These are phyloP conservation scores for Noctua fimbriata DNA, from an alignment of 2,888 invertebrate genomes.

Conservation along the genomic window DNA sequence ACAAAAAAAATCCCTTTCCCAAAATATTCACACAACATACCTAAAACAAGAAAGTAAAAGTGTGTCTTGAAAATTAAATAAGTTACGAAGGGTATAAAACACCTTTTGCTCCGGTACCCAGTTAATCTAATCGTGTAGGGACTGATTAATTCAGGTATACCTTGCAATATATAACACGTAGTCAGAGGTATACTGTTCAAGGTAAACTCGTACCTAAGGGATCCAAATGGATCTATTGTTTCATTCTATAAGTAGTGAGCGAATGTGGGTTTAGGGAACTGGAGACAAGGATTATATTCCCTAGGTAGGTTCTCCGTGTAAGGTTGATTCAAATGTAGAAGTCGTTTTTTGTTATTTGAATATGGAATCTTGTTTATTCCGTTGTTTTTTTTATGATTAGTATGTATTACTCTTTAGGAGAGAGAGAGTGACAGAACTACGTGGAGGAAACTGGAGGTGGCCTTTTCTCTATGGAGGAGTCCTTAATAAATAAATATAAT, in stretches of 20 bases:
- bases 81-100: constrained; percentile 43
- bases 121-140: constrained; percentile 63
- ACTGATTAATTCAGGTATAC: constrained; percentile 65
- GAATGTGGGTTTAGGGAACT: constrained; percentile 45
- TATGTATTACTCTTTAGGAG: background rate
- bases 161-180: constrained; percentile 48
- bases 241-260: constrained; percentile 38
- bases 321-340: constrained; percentile 6
- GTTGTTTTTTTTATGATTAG: background rate
- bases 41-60: constrained; percentile 37
- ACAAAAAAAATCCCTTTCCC: background rate
- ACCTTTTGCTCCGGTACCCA: constrained; percentile 31
- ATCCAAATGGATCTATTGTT: constrained; percentile 59
- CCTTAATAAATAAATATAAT: too few species aligned
- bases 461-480: too few species aligned
- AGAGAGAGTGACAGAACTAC: too few species aligned
- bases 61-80: constrained; percentile 62
- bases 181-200: constrained; percentile 31
- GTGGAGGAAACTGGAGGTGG: too few species aligned
- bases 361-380: background rate
- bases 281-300: constrained; percentile 45
- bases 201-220: constrained; percentile 48
- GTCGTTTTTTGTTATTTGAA: constrained; percentile 10
- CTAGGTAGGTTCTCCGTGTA: constrained; percentile 4
- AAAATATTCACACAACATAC: constrained; percentile 24